Base-by-base conservation (phyloP, 1,140 invertebrate genomes). In the Ladona fulva region DNA sequence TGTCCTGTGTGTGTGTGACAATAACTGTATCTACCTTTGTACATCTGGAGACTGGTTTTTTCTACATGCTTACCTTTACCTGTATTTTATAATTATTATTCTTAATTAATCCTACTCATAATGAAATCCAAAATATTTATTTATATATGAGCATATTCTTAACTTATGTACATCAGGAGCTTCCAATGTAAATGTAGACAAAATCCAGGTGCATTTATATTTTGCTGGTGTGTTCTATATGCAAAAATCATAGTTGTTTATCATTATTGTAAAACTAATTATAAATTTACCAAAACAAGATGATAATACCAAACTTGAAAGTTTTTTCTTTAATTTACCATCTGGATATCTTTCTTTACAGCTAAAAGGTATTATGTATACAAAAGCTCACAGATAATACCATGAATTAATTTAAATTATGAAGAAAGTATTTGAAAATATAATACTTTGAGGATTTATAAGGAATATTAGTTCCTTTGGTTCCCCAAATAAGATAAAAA, bases 151-250 rank as follows among this genome's bases (percentile, higher is more conserved):
- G 52, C 12, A 66, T 66, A 66, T 66, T 66, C 52, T 66, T 66
- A 66, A 66, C 3, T 66, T 66, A 22, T 66, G 52, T 66, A 66
- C 52, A 66, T 66, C 52, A 66, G 52, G 52, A 66, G 52, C 52
- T 66, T 66, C 52, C 52, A 66, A 66, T 22, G 14, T 66, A 66
- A 22, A 66, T 66, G 52, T 66, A 66, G 14, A 66, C 16, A 66
- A 66, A 66, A 66, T 19, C 52, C n/a, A 66, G 14, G 52, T 66
- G 52, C 52, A 66, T 66, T 66, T 66, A 66, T 66, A 66, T 66
- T 66, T 66, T 66, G 52, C 52, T 66, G 52, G 52, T 66, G n/a
- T 66, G 52, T 66, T 66, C 52, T 16, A 66, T 66, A 66, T 66
- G 52, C 52, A 66, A 66, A 66, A 66, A 22, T 66, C 14, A 66